These are phyloP conservation scores for Lutjanus campechanus DNA, from an alignment of 2,797 vertebrate genomes.

Conservation along the genomic window DNA sequence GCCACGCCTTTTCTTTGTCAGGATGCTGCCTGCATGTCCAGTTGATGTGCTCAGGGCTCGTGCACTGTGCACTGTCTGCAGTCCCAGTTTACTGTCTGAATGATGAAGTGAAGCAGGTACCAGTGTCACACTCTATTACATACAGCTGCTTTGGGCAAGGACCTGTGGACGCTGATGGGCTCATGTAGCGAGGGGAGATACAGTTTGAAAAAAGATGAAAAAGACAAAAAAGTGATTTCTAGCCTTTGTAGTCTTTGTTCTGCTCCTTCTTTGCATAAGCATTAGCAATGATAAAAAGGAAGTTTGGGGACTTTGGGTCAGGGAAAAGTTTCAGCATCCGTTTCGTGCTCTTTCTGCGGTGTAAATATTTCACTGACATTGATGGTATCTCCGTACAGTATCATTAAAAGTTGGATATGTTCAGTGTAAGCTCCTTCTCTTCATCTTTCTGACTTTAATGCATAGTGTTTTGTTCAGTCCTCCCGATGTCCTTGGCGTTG, in stretches of 20 bases:
- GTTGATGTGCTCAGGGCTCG: constrained; percentile 43
- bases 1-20: constrained; percentile 58
- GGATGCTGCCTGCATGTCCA: constrained; percentile 42
- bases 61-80: constrained; percentile 36
- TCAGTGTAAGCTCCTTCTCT: constrained; percentile 75
- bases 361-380: constrained; percentile 79
- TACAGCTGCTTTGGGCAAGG: constrained; percentile 75
- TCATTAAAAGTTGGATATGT: constrained; percentile 85
- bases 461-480: constrained; percentile 81
- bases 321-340: constrained; percentile 62
- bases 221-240: constrained; percentile 57
- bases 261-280: constrained; percentile 59
- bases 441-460: constrained; percentile 83
- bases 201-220: constrained; percentile 62
- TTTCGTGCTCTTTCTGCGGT: constrained; percentile 37
- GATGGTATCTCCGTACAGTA: constrained; percentile 67
- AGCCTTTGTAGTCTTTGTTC: constrained; percentile 72
- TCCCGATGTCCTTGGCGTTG: constrained; percentile 85
- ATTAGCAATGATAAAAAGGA: constrained; percentile 67
- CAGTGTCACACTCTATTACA: constrained; percentile 76
- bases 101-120: constrained; percentile 75
- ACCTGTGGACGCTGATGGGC: constrained; percentile 63
- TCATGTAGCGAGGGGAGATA: constrained; percentile 32
- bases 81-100: constrained; percentile 63
- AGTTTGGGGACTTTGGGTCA: constrained; percentile 63